Evolutionary conservation across 2,888 invertebrate species (phyloP), one percentile per base, ranked within the genome.

Genomic region (Microplitis manilae): DNA sequence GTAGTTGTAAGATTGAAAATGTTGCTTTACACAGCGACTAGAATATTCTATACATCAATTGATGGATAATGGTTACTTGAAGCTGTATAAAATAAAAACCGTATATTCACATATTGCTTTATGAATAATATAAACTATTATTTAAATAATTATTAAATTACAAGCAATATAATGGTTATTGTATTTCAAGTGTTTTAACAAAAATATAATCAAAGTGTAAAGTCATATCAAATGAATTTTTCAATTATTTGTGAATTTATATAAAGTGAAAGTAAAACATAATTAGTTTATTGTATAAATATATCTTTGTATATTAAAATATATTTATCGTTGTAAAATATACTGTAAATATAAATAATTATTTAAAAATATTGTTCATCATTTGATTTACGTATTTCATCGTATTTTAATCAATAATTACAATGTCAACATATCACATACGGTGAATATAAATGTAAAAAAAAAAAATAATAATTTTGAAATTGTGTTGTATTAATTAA

Each of bases 371-470:
- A 61, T 39, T 61, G 15, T 72, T 40, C 15, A 38, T 15, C 7
- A 50, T 73, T 74, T 77, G 77, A 77, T 73, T 77, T 68, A 69
- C 77, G 77, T 77, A 74, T 73, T 74, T 38, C 50, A 20, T 62
- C 59, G 30, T 65, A 68, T 76, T 39, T 40, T 73, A 73, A 77
- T 77, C 70, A 74, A 77, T 77, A 70, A 30, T 50, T 50, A 13
- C 59, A 59, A 15, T 15, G 15, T 62, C 20, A 62, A 5, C 20
- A 20, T 50, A 8, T 50, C 13, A 50, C 13, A 8, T 50, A 13
- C 13, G 13, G 50, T 50, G 30, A 30, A 13, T 50, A 50, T 13
- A 50, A 50, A 50, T 62, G 20, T 62, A 62, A 6, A 15, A 70
- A 60, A 30, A 59, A 13, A 70, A 30, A 59, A 60, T 30, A 59